Conservation (phyloP, 2,797 vertebrate species). For the Rhinatrema bivittatum region DNA sequence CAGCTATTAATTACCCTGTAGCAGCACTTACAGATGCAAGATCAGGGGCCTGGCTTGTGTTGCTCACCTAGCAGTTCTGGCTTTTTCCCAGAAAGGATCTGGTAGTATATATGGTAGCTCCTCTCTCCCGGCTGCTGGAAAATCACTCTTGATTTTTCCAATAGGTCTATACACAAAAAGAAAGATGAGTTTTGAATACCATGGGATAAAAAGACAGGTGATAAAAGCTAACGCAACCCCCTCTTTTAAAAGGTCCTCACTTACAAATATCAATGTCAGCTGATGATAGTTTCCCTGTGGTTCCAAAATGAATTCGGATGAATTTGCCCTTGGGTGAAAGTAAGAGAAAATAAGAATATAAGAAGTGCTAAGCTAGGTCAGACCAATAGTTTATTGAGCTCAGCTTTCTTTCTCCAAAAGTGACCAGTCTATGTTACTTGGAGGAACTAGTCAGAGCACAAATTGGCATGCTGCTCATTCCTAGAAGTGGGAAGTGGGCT, state of each 20-base stretch:
- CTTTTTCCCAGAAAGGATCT: constrained; percentile 91
- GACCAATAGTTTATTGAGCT: too few species aligned
- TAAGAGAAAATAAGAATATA: neutral
- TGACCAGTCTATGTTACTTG: too few species aligned
- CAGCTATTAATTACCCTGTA: too few species aligned
- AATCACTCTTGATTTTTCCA: constrained; percentile 96
- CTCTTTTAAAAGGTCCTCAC: constrained; percentile 26
- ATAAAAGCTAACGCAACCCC: neutral
- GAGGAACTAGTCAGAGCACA: too few species aligned
- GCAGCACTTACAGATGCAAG: too few species aligned
- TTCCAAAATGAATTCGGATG: constrained; percentile 90
- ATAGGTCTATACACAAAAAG: constrained; percentile 64
- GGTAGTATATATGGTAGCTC: constrained; percentile 91
- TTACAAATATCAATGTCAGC: constrained; percentile 88
- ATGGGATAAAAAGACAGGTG: neutral
- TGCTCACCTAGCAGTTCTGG: constrained; percentile 77
- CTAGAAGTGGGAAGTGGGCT: too few species aligned
- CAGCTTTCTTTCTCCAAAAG: too few species aligned
- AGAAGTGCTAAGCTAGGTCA: too few species aligned
- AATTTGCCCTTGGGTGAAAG: constrained; percentile 76
- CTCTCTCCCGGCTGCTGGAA: constrained; percentile 90
- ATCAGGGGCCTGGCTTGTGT: too few species aligned
- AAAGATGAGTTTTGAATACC: fast-evolving
- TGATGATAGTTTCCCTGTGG: constrained; percentile 83
- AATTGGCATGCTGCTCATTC: too few species aligned